Evolutionary conservation across 2,797 vertebrate species (phyloP).

Genomic region (Rachycentron canadum): DNA sequence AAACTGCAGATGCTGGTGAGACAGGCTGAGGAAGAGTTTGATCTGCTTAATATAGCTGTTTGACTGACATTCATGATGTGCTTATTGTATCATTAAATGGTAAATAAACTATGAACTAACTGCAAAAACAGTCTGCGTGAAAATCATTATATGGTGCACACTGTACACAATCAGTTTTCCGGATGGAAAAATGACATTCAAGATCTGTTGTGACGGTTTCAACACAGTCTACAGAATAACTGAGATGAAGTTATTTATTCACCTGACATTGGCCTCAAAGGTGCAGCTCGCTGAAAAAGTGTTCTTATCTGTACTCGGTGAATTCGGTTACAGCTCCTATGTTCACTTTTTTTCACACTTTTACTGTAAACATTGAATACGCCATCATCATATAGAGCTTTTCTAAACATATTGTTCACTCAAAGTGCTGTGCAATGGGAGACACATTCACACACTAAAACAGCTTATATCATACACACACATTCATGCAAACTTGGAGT

Average conservation of each 20-base stretch:
- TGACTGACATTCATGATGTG: not conserved
- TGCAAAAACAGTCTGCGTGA: not conserved
- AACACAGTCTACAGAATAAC: not conserved
- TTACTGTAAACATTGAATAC: constrained; percentile 13
- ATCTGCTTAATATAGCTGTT: not conserved
- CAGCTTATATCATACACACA: too few species aligned
- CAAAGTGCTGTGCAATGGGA: too few species aligned
- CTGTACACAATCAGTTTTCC: not conserved
- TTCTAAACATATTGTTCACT: too few species aligned
- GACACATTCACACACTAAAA: too few species aligned
- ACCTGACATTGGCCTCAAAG: not conserved
- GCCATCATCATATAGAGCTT: too few species aligned
- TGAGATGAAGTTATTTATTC: not conserved
- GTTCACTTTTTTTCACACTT: constrained; percentile 1
- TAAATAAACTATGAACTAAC: not conserved
- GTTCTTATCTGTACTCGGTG: not conserved
- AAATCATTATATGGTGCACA: not conserved
- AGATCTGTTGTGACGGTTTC: not conserved
- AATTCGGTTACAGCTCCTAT: not conserved
- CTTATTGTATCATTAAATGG: not conserved
- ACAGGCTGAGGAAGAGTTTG: not conserved
- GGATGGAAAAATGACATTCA: too few species aligned
- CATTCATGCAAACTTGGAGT: too few species aligned
- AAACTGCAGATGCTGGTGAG: not conserved
- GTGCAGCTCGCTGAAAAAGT: not conserved